Conservation (phyloP, 2,797 vertebrate genomes). For the Caiman crocodilus region DNA sequence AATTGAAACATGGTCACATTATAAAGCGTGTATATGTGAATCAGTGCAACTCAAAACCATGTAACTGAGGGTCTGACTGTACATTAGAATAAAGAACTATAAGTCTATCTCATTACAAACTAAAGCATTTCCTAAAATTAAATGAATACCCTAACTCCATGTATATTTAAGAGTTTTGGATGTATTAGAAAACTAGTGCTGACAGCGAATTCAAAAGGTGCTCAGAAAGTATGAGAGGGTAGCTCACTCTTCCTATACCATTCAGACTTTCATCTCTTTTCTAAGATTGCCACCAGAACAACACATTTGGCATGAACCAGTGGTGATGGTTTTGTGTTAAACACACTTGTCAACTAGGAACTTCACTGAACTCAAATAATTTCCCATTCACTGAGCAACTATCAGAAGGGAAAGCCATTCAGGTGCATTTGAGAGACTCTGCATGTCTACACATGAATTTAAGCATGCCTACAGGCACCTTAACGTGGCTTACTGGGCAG, state of each 20-base stretch:
- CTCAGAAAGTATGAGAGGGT: background rate
- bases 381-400: background rate
- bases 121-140: background rate
- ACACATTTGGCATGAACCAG: background rate
- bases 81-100: background rate
- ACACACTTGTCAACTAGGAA: background rate
- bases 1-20: too few relatives aligned
- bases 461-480: too few relatives aligned
- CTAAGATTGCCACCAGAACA: background rate
- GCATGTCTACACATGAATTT: too few relatives aligned
- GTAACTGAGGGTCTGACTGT: background rate
- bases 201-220: background rate
- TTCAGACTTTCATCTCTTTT: background rate
- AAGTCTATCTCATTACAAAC: background rate
- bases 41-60: too few relatives aligned
- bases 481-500: too few relatives aligned
- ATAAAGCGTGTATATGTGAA: too few relatives aligned
- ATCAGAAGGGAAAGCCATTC: background rate
- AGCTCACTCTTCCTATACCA: too few relatives aligned
- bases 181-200: background rate
- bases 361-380: background rate
- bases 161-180: background rate
- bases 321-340: background rate
- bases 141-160: background rate
- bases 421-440: background rate